Base-by-base conservation (phyloP, 2,797 vertebrate species). In the Kryptopterus vitreolus region DNA sequence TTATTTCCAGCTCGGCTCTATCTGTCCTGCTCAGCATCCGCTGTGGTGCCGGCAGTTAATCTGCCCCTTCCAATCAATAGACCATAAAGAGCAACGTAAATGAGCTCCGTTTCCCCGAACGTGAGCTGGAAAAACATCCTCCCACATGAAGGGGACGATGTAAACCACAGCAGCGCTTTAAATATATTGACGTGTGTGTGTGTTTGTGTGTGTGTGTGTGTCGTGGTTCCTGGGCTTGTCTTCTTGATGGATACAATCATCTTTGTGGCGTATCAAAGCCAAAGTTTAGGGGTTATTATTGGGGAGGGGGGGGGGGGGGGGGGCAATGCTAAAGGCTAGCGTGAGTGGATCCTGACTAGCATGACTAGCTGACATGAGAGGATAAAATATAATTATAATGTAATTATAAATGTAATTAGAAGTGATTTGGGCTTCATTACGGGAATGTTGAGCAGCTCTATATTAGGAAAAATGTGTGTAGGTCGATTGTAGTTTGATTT, bases 11-110 rank as follows among this genome's bases (percentile, higher is more conserved):
- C 80, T 80, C 57, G 63, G 73, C 70, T 65, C 75, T 57, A 77
- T 77, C 75, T 72, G 75, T 72, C 72, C 66, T 31, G 75, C 68
- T 57, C 66, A 77, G 75, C 75, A 68, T 55, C 76, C 43, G 2
- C 61, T 8, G 63, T 61, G 68, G 76, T 35, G 76, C 77, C 75
- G 85, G 81, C 83, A 83, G 81, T 86, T 87, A 82, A 84, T 87
- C 82, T 77, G 78, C 84, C 79, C 71, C 48, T 62, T 79, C 53
- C 76, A 78, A 85, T 85, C 86, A 85, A 87, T 85, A 85, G 79
- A 82, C 78, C 80, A 71, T 81, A 82, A 75, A 84, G 86, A 77
- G 82, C 79, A 80, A 24, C 77, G 75, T 48, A 82, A 83, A 85
- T 87, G 65, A 87, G 82, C 74, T 75, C 79, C n/a, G 29, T 73